Base-by-base conservation (phyloP, 2,797 vertebrate species). In the Myotis vivesi region DNA sequence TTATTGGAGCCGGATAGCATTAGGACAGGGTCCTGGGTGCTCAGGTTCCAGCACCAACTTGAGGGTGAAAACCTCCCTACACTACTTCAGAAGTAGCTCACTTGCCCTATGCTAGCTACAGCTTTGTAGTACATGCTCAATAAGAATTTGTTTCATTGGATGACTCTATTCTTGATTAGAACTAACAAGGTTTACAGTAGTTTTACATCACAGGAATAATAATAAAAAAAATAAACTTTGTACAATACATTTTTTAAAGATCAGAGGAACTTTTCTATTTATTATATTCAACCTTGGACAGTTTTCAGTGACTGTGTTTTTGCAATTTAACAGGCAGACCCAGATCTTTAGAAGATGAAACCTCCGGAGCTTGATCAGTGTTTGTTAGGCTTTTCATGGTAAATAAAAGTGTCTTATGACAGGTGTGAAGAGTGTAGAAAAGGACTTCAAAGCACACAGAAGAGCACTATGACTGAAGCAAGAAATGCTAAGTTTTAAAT, bases 261-360 rank as follows among this genome's bases (percentile, higher is more conserved):
- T 44, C 46, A 91, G 77, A 93, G 55, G 23, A 87, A 46, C 7
- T 93, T 94, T n/a, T 6, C 44, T 95, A 20, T 87, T 51, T 69
- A 33, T 64, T 76, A 53, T 73, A 68, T 95, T 96, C 66, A 91
- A 84, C 46, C 17, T 94, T 81, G 80, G 55, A 96, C 12, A 92
- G 72, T 94, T 97, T 96, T 96, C 75, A 62, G 41, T 79, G 59
- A 19, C 55, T 94, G 89, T 95, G 46, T 75, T 75, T 92, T 86
- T 94, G 13, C 20, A 77, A 44, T 72, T 88, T 94, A 86, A 83
- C 11, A 41, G 17, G 6, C 76, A 84, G 44, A 62, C 16, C 10
- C 20, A 80, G 86, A 82, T 12, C 64, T 79, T 96, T 94, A 89
- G n/a, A 93, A 88, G 46, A 83, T 94, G 71, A 96, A 97, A 96